Conservation (phyloP, 2,888 invertebrate species). For the Drosophila sordidula region DNA sequence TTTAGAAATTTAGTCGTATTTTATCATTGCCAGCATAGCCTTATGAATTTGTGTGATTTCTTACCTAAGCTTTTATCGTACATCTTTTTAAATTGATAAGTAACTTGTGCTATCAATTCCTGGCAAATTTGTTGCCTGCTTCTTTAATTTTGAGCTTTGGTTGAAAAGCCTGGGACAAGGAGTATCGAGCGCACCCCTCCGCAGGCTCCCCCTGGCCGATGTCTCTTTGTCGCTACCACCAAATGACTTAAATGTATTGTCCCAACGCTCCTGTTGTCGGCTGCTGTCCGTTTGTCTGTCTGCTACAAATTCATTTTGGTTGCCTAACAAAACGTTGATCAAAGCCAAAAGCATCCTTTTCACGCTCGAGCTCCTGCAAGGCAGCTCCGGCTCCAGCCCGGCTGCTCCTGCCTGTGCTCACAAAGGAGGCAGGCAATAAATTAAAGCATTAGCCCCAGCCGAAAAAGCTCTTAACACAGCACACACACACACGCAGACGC, state of each 20-base stretch:
- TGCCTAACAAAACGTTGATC: slow-evolving; percentile 80
- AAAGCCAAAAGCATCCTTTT: slow-evolving; percentile 81
- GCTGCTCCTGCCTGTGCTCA: slow-evolving; percentile 26
- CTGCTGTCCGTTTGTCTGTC: slow-evolving; percentile 22
- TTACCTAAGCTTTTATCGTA: background rate
- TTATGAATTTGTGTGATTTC: background rate
- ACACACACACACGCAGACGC: slow-evolving; percentile 13
- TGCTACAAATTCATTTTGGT: slow-evolving; percentile 78
- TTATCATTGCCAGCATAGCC: too few relatives aligned
- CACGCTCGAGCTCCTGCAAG: slow-evolving; percentile 71
- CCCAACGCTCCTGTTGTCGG: slow-evolving; percentile 35
- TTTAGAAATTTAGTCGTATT: too few relatives aligned
- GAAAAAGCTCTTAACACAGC: slow-evolving; percentile 70
- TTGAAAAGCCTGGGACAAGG: slow-evolving; percentile 47
- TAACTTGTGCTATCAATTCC: slow-evolving; percentile 15
- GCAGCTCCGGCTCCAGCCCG: slow-evolving; percentile 19
- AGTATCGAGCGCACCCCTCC: background rate
- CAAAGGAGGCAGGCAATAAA: slow-evolving; percentile 77
- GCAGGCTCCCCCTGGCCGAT: background rate
- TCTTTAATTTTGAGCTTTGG: slow-evolving; percentile 67
- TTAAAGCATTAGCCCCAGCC: slow-evolving; percentile 74
- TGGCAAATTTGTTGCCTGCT: slow-evolving; percentile 14
- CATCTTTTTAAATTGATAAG: slow-evolving; percentile 6
- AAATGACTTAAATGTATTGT: slow-evolving; percentile 72
- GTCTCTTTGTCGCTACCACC: slow-evolving; percentile 21